Percentiles rank a stretch among this genome's conserved stretches.
Conservation (phyloP, 2,113 vertebrate species). For the Poecile atricapillus region DNA sequence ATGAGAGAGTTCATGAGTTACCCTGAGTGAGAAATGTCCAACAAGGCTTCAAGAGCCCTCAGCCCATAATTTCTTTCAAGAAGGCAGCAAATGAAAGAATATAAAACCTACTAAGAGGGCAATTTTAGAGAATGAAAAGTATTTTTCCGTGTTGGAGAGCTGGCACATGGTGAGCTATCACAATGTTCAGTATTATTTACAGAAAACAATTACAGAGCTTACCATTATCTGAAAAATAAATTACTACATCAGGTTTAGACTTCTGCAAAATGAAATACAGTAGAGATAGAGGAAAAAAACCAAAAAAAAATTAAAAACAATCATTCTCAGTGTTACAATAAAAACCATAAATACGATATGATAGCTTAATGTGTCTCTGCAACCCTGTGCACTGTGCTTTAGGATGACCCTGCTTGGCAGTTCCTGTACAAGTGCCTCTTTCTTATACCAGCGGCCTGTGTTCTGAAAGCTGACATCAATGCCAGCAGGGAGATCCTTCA, state of each 20-base stretch:
- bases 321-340: not conserved
- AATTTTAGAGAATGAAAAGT: not conserved
- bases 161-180: not conserved
- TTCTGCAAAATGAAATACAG: not conserved
- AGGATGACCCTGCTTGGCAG: not conserved
- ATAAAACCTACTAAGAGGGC: not conserved
- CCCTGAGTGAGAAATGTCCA: not conserved
- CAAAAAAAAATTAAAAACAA: not conserved
- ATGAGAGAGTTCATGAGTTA: not conserved
- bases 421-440: not conserved
- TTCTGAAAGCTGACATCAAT: not conserved
- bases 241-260: not conserved
- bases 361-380: not conserved
- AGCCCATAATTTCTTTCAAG: not conserved
- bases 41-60: not conserved
- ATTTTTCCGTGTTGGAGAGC: not conserved
- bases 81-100: not conserved
- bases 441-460: not conserved
- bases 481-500: not conserved
- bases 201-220: slow-evolving; percentile 15
- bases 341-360: not conserved
- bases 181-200: not conserved
- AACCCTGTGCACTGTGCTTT: not conserved
- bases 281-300: not conserved
- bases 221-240: not conserved